Percentiles rank a stretch among this genome's conserved stretches.
phyloP scores from a whole-genome alignment of 2,797 vertebrate species.

The Falco berigora region DNA sequence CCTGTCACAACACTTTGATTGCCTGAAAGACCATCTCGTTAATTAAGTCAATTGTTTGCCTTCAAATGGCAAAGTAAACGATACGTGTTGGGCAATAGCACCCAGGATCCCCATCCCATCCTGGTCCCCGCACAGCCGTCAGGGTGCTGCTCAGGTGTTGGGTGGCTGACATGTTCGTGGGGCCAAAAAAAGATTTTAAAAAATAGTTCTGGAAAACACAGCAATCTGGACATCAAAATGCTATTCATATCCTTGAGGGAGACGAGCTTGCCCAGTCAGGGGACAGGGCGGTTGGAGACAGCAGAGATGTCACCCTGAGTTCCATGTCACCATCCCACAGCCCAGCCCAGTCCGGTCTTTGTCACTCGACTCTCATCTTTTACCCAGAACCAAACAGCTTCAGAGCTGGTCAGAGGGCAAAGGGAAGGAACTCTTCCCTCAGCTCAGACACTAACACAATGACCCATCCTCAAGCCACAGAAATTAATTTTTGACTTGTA shows the following conservation, averaged over 20 bases:
- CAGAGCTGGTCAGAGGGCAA: not conserved
- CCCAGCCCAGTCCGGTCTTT: not conserved
- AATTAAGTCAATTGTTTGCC: not conserved
- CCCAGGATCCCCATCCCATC: rapidly evolving
- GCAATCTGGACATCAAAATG: not conserved
- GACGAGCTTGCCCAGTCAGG: not conserved
- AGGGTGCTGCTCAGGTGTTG: not conserved
- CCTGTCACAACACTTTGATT: not conserved
- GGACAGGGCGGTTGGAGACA: not conserved
- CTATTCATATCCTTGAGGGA: not conserved
- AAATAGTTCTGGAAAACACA: not conserved
- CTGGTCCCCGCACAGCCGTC: not conserved
- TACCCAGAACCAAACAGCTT: not conserved
- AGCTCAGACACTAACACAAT: not conserved
- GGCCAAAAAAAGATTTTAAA: not conserved
- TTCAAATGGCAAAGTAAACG: not conserved
- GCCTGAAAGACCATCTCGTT: not conserved
- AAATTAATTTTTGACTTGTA: not conserved
- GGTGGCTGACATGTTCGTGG: not conserved
- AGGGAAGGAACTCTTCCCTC: not conserved
- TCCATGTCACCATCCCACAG: not conserved
- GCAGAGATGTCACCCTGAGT: not conserved
- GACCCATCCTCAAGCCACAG: not conserved
- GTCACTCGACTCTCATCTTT: not conserved
- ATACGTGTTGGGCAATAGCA: not conserved